Conservation (phyloP, 2,113 vertebrate species). For the Megalops atlanticus region DNA sequence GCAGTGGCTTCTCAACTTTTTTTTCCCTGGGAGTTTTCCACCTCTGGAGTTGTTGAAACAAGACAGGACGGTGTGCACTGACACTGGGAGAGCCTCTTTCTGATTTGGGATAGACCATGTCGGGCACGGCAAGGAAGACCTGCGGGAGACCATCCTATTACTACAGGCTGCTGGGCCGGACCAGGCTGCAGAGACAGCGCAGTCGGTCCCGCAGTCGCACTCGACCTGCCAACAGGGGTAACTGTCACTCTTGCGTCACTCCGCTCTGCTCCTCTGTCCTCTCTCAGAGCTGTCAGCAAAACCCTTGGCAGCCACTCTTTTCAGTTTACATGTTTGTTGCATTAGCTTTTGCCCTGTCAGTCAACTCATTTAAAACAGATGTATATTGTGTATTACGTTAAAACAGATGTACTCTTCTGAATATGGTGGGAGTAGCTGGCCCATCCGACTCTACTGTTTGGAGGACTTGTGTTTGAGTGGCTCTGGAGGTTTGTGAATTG, state of each 20-base stretch:
- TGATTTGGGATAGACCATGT: conserved; percentile 66
- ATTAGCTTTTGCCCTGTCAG: background rate
- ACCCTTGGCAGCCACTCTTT: background rate
- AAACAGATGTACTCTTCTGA: background rate
- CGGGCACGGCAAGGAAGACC: conserved; percentile 75
- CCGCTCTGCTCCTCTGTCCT: background rate
- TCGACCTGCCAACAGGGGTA: conserved; percentile 29
- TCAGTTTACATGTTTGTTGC: background rate
- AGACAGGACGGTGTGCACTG: background rate
- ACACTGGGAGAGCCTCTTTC: background rate
- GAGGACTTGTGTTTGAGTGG: background rate
- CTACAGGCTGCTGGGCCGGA: conserved; percentile 78
- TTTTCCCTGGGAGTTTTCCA: conserved; percentile 13
- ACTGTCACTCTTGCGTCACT: conserved; percentile 4
- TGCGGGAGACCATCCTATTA: conserved; percentile 78
- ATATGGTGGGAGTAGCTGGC: background rate
- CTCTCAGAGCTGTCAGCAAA: background rate
- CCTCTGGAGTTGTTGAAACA: background rate
- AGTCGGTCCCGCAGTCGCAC: conserved; percentile 66
- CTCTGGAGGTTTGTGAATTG: background rate
- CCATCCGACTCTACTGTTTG: background rate
- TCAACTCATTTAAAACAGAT: background rate
- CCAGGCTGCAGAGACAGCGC: conserved; percentile 78
- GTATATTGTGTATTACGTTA: no score
- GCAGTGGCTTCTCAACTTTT: conserved; percentile 12